Conservation (phyloP, 2,888 invertebrate genomes). For the Drosophila neoperkinsi region DNA sequence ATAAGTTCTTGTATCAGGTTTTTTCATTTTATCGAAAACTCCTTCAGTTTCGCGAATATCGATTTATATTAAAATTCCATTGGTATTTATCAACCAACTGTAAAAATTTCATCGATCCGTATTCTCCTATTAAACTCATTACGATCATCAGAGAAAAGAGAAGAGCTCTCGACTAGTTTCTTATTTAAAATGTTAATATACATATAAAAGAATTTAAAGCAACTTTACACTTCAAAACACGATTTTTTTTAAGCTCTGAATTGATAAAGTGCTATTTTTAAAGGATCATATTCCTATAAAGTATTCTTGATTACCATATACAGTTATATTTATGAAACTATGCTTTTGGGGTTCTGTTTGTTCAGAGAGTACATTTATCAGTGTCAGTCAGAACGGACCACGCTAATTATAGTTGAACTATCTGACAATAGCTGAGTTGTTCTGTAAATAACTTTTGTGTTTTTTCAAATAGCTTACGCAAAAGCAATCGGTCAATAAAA, state of each 20-base stretch:
- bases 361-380: background rate
- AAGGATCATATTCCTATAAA: background rate
- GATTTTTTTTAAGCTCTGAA: no score
- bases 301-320: background rate
- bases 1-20: background rate
- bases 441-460: background rate
- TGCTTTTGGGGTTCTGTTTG: background rate
- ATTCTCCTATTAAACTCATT: background rate
- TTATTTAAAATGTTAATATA: background rate
- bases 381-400: background rate
- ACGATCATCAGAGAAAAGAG: background rate
- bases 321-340: background rate
- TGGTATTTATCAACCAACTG: background rate
- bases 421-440: background rate
- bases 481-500: background rate
- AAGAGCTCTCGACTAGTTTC: background rate
- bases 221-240: background rate
- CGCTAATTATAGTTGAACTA: background rate
- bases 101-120: background rate
- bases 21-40: background rate
- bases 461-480: background rate
- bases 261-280: background rate
- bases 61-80: background rate
- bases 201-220: background rate
- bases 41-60: background rate